Base-by-base conservation (phyloP, 2,888 invertebrate species). In the Folsomia candida region DNA sequence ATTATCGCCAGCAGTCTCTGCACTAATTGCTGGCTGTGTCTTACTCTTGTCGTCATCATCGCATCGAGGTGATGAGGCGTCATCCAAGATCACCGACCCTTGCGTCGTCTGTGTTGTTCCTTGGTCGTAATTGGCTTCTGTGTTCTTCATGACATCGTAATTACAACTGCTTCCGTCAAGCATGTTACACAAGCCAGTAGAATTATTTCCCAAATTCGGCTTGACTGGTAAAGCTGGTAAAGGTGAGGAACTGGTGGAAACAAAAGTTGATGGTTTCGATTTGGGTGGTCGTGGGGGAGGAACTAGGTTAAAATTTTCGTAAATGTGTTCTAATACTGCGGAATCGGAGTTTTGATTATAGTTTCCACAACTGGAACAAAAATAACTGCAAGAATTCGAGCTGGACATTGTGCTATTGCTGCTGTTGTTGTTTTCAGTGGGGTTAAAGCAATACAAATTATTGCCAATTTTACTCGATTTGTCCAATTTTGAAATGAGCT, bases 381-480 rank as follows among this genome's bases (percentile, higher is more conserved):
- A 22, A 54, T 54, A 54, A 54, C n/a, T 54, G 37, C 6, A 37
- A 4, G 54, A 54, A 22, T 54, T 54, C 6, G 54, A 54, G 22
- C 71, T 47, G 37, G 47, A 71, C 67, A 65, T 71, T 64, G 67
- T 63, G 60, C n/a, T 57, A 51, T 28, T 51, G 69, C 20, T 25
- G 51, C n/a, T 57, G 27, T 51, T 51, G 69, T 26, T 25, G 62
- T 47, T 67, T 67, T 69, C 25, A 22, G 26, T 54, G 18, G 54
- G 22, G n/a, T 18, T 20, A n/a, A 18, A 20, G 54, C 54, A 54
- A 22, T 54, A 14, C 4, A n/a, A 22, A 54, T 54, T 54, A 6
- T 54, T 54, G 6, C 22, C 22, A 47, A 11, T 47, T 20, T 54
- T 54, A 20, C 22, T 54, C 24, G 11, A 18, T 24, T 60, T 60